Evolutionary conservation across 2,797 vertebrate genomes (phyloP), one percentile per base, ranked within the genome.

Genomic region (Manis crassicaudata): DNA sequence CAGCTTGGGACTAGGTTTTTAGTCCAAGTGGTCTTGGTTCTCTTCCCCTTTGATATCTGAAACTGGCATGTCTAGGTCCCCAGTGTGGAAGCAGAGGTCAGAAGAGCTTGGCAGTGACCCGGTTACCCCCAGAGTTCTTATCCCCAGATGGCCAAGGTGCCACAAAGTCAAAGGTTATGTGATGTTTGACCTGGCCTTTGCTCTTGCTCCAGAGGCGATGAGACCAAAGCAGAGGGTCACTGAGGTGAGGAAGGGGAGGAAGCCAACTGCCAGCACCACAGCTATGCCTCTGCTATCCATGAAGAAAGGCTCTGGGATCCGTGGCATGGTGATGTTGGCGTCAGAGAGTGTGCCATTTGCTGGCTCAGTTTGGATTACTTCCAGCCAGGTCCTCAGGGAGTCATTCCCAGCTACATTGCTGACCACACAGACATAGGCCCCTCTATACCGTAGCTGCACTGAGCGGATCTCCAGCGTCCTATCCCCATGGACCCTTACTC

Each of bases 141-240:
- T 98, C 97, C 92, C 96, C 97, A 23, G 97, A 97, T 16, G 97
- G 76, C 97, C 52, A 99, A 98, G 94, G 98, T 13, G 99, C 98
- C 60, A 99, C 99, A 94, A 99, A 99, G 97, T 99, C 99, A 50
- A 99, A 99, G 43, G 99, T 99, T 0, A 98, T 98, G 93, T 99
- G 99, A 60, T 98, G 98, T 91, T 99, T 99, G 97, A 99, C 99
- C 85, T 99, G 99, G 32, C 99, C 99, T 95, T 99, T 99, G 97
- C 99, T 99, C 94, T 99, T 99, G 97, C 99, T 99, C 99, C 99
- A 99, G 95, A 99, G 99, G 99, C 99, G 97, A 99, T 99, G 96
- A 99, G 99, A 79, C 99, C 98, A 58, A 99, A 99, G 88, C 99
- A 99, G 70, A 99, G 98, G 65, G 98, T 98, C 62, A 99, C 99